Evolutionary conservation across 2,888 invertebrate genomes (phyloP).

Genomic region (Ormyrus pomaceus): DNA sequence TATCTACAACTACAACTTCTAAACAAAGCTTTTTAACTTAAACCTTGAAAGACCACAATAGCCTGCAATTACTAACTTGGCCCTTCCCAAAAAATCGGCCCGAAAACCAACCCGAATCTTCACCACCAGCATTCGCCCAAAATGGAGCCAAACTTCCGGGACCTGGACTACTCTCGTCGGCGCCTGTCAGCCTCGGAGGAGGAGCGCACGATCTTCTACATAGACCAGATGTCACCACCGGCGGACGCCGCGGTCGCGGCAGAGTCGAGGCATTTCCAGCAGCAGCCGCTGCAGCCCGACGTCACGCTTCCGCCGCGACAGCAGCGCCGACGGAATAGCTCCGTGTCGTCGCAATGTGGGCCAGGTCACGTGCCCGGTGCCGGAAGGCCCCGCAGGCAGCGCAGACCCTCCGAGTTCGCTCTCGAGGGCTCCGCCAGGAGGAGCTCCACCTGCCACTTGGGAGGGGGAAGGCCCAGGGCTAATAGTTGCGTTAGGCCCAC

Average conservation of each 20-base stretch:
- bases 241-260: slow-evolving; percentile 25
- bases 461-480: slow-evolving; percentile 61
- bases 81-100: neutral
- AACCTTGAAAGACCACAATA: neutral
- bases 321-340: slow-evolving; percentile 55
- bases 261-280: too few species aligned
- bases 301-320: neutral
- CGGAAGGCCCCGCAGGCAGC: slow-evolving; percentile 61
- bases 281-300: neutral
- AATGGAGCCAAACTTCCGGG: slow-evolving; percentile 11
- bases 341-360: slow-evolving; percentile 58
- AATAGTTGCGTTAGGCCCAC: slow-evolving; percentile 69
- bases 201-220: slow-evolving; percentile 68
- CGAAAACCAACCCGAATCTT: neutral
- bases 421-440: slow-evolving; percentile 61
- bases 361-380: neutral
- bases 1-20: too few species aligned
- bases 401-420: slow-evolving; percentile 62
- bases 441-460: neutral
- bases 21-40: too few species aligned
- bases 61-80: too few species aligned
- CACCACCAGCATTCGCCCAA: too few species aligned
- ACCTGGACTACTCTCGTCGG: slow-evolving; percentile 37
- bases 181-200: slow-evolving; percentile 62
- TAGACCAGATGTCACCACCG: slow-evolving; percentile 63